These are phyloP conservation scores for Microctenopoma lineatum DNA, from an alignment of 2,797 vertebrate genomes.

Conservation along the genomic window DNA sequence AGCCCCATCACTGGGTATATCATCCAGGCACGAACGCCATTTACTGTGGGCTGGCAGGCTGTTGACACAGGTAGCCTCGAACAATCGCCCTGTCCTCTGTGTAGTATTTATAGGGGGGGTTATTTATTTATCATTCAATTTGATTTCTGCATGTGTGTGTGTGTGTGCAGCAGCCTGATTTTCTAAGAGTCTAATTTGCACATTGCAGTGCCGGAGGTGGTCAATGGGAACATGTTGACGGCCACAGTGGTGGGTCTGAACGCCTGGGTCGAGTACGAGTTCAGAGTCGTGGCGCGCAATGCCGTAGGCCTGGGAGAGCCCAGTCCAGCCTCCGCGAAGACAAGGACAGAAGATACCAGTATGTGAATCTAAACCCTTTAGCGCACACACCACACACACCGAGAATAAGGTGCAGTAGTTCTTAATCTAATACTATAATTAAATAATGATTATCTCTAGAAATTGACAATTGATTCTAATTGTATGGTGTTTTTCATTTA, in stretches of 20 bases:
- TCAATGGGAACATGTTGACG: slow-evolving; percentile 89
- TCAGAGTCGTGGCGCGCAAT: slow-evolving; percentile 94
- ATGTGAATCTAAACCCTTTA: slow-evolving; percentile 72
- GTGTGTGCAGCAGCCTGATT: background rate
- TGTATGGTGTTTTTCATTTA: background rate
- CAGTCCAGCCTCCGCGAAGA: slow-evolving; percentile 92
- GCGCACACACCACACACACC: background rate
- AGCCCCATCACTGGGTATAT: slow-evolving; percentile 86
- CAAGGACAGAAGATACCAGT: slow-evolving; percentile 96
- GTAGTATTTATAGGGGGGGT: slow-evolving; percentile 8
- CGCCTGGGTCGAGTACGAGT: slow-evolving; percentile 98
- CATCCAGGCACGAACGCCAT: slow-evolving; percentile 83
- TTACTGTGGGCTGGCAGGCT: slow-evolving; percentile 87
- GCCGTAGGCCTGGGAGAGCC: slow-evolving; percentile 93
- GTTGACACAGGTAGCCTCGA: slow-evolving; percentile 81
- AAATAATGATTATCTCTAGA: no score
- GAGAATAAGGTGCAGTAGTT: background rate
- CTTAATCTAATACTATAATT: no score
- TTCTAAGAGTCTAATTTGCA: slow-evolving; percentile 11
- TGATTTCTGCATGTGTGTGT: slow-evolving; percentile 6
- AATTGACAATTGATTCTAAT: background rate
- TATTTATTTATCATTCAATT: slow-evolving; percentile 32
- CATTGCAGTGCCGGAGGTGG: slow-evolving; percentile 87
- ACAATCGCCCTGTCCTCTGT: background rate
- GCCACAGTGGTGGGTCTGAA: slow-evolving; percentile 93